Percentiles rank a stretch among this genome's conserved stretches.
These are phyloP conservation scores for Pseudomyrmex sp. DNA, from an alignment of 1,140 invertebrate genomes.

Conservation along the genomic window DNA sequence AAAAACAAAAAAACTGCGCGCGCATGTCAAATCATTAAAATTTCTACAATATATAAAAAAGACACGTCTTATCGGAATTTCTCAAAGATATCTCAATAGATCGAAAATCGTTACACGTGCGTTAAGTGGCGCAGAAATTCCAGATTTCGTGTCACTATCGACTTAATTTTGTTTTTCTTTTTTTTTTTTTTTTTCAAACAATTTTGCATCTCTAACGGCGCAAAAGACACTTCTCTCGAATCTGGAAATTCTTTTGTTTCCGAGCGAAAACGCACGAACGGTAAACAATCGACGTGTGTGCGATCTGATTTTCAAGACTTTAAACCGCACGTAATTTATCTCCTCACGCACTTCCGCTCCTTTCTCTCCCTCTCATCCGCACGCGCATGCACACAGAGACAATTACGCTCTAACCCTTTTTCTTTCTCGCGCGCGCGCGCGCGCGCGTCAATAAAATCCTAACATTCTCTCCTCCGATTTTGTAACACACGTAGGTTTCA, in stretches of 20 bases:
- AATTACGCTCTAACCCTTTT: constrained; percentile 36
- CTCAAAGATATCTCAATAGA: too few species aligned
- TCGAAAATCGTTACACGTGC: too few species aligned
- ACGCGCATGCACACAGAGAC: constrained; percentile 39
- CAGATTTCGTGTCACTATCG: neutral
- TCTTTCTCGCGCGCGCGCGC: neutral
- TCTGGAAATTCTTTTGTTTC: too few species aligned
- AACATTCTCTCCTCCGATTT: constrained; percentile 17
- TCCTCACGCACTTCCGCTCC: constrained; percentile 19
- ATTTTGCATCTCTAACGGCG: neutral
- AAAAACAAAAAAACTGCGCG: neutral
- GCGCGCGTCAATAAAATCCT: constrained; percentile 8
- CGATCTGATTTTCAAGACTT: neutral
- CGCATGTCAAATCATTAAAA: neutral
- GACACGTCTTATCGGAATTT: too few species aligned
- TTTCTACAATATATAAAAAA: too few species aligned
- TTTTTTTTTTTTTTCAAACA: neutral
- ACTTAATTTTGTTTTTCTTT: too few species aligned
- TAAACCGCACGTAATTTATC: constrained; percentile 28
- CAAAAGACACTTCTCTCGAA: neutral
- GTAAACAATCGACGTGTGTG: constrained; percentile 18
- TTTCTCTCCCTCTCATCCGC: constrained; percentile 48
- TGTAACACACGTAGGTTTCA: constrained; percentile 58
- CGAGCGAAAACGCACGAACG: neutral
- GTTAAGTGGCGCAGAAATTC: too few species aligned